Base-by-base conservation (phyloP, 1,140 invertebrate genomes). In the Drosophila hydei region DNA sequence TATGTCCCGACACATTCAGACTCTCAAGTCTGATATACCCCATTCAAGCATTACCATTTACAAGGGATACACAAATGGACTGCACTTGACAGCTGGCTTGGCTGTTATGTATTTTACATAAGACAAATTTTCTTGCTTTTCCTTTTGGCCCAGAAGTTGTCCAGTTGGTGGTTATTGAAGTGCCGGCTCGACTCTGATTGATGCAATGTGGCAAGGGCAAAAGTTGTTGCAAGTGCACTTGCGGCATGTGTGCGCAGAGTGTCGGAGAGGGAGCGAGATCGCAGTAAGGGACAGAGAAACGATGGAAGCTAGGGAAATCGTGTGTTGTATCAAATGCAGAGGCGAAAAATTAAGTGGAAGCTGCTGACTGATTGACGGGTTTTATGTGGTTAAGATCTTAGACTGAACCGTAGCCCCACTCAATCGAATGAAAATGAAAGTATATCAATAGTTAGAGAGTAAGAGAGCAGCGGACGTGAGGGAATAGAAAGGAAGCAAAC, bases 171-270 rank as follows among this genome's bases (percentile, higher is more conserved):
- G 47, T 30, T 67, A 54, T 59, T 67, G 47, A 67, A 72, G 62
- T 48, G 56, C 62, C 58, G 47, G 43, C 45, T 14, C 48, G 48
- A 51, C 48, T 51, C 48, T 68, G 63, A 72, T 72, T 72, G 79
- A 79, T 84, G 79, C 79, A 72, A 59, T 83, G 60, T 48, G 65
- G 61, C 79, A 83, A 84, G 79, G 75, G 79, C 21, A 45, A 25
- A 43, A 56, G 38, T 16, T 56, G 55, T 51, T 27, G 51, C 56
- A 65, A 30, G 56, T 51, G 48, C 48, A 51, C 14, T 48, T 48
- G 45, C 45, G 4, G 9, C 19, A 42, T 14, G n/a, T 7, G 25
- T 5, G 18, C 9, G 6, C 9, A 4, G 14, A 23, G 3, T n/a
- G n/a, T n/a, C n/a, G n/a, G n/a, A n/a, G n/a, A n/a, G n/a, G n/a